A percentile compares a stretch with the other conserved stretches of the same genome.
Conservation (phyloP, 2,888 invertebrate genomes). For the Tetragnatha montana region DNA sequence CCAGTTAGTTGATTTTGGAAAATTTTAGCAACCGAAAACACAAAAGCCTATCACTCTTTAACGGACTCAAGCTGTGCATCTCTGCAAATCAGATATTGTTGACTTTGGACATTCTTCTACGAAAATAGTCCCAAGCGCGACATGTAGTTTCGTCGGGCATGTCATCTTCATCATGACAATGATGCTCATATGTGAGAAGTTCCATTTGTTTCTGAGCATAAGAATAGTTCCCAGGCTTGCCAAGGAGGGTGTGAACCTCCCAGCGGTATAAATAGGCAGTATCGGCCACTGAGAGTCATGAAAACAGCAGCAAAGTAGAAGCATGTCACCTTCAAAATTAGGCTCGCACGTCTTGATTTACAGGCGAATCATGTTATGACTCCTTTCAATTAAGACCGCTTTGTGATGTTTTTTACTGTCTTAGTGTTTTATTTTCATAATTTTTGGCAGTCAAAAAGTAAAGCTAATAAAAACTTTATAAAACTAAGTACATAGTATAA, state of each 20-base stretch:
- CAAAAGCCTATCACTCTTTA: background rate
- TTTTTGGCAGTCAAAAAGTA: no score
- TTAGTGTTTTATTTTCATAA: no score
- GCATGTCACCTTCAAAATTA: slow-evolving; percentile 43
- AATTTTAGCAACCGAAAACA: no score
- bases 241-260: slow-evolving; percentile 55
- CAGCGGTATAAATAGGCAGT: slow-evolving; percentile 48
- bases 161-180: slow-evolving; percentile 60
- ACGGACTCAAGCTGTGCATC: background rate
- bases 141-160: slow-evolving; percentile 54
- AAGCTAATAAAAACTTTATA: no score
- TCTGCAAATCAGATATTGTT: slow-evolving; percentile 43
- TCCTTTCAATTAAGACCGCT: background rate
- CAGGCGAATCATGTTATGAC: slow-evolving; percentile 6
- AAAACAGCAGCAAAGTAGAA: slow-evolving; percentile 19
- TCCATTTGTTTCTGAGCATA: slow-evolving; percentile 58
- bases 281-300: slow-evolving; percentile 37
- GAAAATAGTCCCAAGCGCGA: slow-evolving; percentile 47
- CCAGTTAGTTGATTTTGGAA: no score
- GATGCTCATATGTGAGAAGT: slow-evolving; percentile 48
- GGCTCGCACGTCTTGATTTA: slow-evolving; percentile 48
- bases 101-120: slow-evolving; percentile 53
- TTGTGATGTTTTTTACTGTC: no score
- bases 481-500: no score
- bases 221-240: slow-evolving; percentile 43